phyloP scores from a whole-genome alignment of 2,797 vertebrate species.

The Dendrocincla tyrannina region DNA sequence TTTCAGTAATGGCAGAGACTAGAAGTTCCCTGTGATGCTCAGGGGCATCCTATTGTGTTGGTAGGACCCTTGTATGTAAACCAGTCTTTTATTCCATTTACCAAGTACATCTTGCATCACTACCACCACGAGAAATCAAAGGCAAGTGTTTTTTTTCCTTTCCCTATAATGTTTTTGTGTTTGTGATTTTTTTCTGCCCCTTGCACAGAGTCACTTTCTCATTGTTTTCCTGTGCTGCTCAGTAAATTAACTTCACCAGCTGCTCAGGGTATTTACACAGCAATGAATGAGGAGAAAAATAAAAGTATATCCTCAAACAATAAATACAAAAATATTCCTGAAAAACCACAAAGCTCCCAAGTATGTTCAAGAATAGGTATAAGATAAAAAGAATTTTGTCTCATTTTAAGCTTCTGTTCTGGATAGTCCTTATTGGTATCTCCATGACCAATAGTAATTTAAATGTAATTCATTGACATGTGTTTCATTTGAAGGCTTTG shows the following conservation, averaged over 20 bases:
- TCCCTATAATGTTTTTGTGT: not conserved
- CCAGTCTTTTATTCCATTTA: not conserved
- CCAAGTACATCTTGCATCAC: not conserved
- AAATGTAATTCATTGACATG: not conserved
- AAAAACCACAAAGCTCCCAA: not conserved
- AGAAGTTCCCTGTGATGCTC: not conserved
- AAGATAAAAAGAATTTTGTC: not conserved
- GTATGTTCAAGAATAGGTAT: not conserved
- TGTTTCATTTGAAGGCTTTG: slow-evolving; percentile 85
- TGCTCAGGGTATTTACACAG: not conserved
- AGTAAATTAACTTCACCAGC: not conserved
- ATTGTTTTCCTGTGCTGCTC: not conserved
- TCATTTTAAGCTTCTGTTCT: not conserved
- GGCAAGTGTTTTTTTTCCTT: not conserved
- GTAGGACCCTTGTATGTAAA: not conserved
- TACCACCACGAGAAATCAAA: not conserved
- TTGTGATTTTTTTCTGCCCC: not conserved
- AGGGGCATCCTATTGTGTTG: not conserved
- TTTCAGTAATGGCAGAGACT: not conserved
- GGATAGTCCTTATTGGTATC: not conserved
- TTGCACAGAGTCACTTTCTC: not conserved
- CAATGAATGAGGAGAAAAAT: not conserved
- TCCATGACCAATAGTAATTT: not conserved
- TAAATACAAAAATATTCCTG: not conserved
- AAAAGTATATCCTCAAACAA: not conserved